Evolutionary conservation across 2,113 vertebrate genomes (phyloP).

Genomic region (Lagopus leucura): DNA sequence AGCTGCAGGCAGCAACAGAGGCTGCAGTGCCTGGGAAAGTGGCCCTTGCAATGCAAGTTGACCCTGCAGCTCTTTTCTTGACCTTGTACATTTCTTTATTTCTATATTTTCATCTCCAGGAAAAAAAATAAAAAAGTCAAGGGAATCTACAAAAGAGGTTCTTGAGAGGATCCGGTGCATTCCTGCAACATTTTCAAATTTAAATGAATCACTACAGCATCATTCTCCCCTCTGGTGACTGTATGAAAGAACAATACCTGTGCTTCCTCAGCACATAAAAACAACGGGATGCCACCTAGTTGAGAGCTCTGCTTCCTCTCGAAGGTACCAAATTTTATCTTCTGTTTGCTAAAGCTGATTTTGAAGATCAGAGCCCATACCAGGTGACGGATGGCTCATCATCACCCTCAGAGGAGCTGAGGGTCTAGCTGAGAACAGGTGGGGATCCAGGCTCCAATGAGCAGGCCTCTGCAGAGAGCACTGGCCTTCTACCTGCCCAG

Average conservation of each 20-base stretch:
- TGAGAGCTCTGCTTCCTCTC: neutral
- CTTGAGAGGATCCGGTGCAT: neutral
- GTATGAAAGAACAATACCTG: neutral
- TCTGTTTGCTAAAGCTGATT: neutral
- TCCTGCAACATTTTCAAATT: neutral
- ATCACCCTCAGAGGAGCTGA: neutral
- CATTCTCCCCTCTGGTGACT: neutral
- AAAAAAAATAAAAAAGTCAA: neutral
- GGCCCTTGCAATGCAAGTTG: neutral
- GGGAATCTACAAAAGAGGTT: neutral
- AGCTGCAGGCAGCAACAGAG: neutral
- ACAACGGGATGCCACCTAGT: neutral
- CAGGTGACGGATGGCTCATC: neutral
- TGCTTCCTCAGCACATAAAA: neutral
- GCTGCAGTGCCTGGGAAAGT: neutral
- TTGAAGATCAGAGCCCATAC: neutral
- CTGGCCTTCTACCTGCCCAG: neutral
- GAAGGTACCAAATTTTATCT: neutral
- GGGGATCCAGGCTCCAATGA: neutral
- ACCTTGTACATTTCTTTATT: neutral
- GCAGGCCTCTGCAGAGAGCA: neutral
- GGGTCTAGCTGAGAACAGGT: neutral
- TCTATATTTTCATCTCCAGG: neutral
- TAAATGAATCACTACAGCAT: neutral
- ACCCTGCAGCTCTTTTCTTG: neutral